Percentiles rank a stretch among this genome's conserved stretches.
Evolutionary conservation across 2,888 invertebrate genomes (phyloP).

Genomic region (Rhingia rostrata): DNA sequence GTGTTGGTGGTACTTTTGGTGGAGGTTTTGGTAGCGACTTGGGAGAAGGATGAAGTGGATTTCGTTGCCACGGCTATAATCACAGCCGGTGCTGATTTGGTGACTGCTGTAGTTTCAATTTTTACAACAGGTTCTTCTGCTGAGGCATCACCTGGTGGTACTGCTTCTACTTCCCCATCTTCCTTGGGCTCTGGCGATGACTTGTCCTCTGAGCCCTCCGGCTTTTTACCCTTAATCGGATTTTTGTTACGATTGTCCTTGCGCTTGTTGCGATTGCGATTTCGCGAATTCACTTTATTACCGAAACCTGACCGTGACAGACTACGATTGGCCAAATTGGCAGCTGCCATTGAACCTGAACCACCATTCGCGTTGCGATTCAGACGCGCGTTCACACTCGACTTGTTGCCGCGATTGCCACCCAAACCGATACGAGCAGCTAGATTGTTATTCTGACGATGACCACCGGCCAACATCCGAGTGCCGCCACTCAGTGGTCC

Average conservation of each 20-base stretch:
- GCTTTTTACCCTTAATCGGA: constrained; percentile 57
- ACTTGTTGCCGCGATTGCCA: constrained; percentile 58
- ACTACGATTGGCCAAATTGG: constrained; percentile 66
- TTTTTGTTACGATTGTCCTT: constrained; percentile 72
- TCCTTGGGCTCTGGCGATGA: constrained; percentile 25
- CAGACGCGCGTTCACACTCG: constrained; percentile 70
- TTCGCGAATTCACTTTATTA: constrained; percentile 73
- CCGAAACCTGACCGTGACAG: constrained; percentile 65
- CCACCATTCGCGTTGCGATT: constrained; percentile 71
- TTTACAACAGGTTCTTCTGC: constrained; percentile 25
- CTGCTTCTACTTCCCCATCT: constrained; percentile 14
- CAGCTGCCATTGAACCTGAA: constrained; percentile 40
- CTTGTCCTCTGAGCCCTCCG: constrained; percentile 31
- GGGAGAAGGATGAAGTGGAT: constrained; percentile 48
- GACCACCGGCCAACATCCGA: constrained; percentile 73
- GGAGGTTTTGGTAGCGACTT: constrained; percentile 44
- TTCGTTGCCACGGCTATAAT: constrained; percentile 48
- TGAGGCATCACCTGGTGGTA: constrained; percentile 27
- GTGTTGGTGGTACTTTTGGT: constrained; percentile 33
- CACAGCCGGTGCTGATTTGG: constrained; percentile 29
- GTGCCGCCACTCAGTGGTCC: constrained; percentile 74
- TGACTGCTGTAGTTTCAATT: constrained; percentile 30
- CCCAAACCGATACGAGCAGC: constrained; percentile 58
- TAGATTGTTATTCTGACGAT: constrained; percentile 71
- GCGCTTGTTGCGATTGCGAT: constrained; percentile 74